phyloP scores from a whole-genome alignment of 2,113 vertebrate species.

The Cisticola juncidis region DNA sequence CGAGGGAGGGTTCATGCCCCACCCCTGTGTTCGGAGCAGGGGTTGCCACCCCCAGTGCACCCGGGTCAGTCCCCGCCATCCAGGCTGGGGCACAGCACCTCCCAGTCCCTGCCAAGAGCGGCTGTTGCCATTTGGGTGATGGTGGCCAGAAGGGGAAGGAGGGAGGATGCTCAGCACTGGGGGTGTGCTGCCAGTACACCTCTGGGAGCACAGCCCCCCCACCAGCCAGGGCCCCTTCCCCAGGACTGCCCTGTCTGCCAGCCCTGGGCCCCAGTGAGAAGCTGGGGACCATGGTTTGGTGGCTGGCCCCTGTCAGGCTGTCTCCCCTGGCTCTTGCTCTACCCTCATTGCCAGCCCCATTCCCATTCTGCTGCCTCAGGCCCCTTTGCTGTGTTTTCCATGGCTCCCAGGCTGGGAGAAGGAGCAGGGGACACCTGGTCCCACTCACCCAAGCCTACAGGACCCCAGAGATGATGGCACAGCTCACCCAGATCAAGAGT shows the following conservation, averaged over 20 bases:
- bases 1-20: conserved; percentile 32
- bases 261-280: neutral
- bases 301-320: neutral
- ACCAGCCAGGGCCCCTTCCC: neutral
- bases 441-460: neutral
- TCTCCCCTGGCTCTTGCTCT: neutral
- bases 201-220: neutral
- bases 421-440: neutral
- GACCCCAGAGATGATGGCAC: fast-evolving
- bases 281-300: neutral
- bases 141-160: conserved; percentile 10
- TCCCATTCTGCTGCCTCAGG: neutral
- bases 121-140: neutral
- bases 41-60: neutral
- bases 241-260: neutral
- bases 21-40: neutral
- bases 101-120: neutral
- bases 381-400: neutral
- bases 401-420: neutral
- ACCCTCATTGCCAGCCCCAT: neutral
- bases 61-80: neutral
- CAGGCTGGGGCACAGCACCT: neutral
- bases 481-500: neutral
- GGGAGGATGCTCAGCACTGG: neutral
- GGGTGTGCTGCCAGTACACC: neutral